Base-by-base conservation (phyloP, 92 coral and sea anemone genomes). In the Porites cylindrica region DNA sequence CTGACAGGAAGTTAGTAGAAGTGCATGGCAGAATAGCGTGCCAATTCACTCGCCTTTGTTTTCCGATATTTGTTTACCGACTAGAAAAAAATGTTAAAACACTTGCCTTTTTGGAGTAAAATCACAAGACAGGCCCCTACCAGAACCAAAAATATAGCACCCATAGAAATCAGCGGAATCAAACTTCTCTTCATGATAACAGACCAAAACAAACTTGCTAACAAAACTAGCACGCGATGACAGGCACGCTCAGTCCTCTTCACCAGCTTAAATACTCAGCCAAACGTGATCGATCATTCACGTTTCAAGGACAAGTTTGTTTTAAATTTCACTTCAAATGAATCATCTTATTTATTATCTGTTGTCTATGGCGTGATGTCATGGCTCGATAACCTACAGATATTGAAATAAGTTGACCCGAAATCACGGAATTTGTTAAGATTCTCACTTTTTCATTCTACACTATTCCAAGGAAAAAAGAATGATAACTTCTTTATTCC, bases 31-130 rank as follows among this genome's bases (percentile, higher is more conserved):
- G 47, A 38, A 38, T 38, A 38, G 47, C 6, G 6, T 38, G 47
- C 47, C 47, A 38, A 23, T 8, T 23, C 52, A 20, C 54, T 9
- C 29, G 23, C 24, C 10, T 53, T 75, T 26, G 47, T 76, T 8
- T 54, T 13, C 32, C 26, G 8, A 21, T 6, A 13, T 14, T 6
- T 21, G 43, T 14, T 18, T 8, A 54, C 19, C 10, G 16, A 32
- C 19, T 24, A 17, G 9, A 19, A 2, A 62, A 26, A 23, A 14
- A 61, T 16, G 19, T 19, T 2, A 53, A 23, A 51, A 13, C 21
- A 73, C 81, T 83, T 74, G 73, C 87, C 87, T 83, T 77, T 83
- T 24, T 61, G 52, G 14, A 62, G 64, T 11, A 20, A 51, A 20
- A 74, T 54, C 13, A 63, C 29, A 4, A 73, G 51, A 51, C 72